Evolutionary conservation across 2,113 vertebrate species (phyloP), one percentile per base, ranked within the genome.

Genomic region (Scytalopus superciliaris): DNA sequence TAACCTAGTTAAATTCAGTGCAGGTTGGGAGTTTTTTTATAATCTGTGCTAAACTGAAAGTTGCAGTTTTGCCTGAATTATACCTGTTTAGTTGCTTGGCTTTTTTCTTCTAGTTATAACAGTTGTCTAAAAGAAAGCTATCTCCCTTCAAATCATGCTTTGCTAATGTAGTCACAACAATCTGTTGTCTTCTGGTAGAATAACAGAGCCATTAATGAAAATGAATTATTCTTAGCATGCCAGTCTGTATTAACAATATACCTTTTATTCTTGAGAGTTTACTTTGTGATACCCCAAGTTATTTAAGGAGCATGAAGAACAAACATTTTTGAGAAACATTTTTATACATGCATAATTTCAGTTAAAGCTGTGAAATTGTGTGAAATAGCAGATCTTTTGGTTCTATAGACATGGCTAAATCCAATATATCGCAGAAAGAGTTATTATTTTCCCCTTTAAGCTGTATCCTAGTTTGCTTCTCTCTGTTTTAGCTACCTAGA

Each of bases 11-110:
- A 89, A 94, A 81, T 8, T 74, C 55, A 57, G 15, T 19, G 27
- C 25, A 42, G 12, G 8, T 42, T 40, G 18, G 35, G 62, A 13
- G 6, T 10, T 28, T 78, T 87, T 82, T 88, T 90, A 35, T 5
- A 17, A 3, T 31, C 10, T 77, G 15, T 50, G 42, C 31, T 70
- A 30, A 73, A 84, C 5, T 50, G 39, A 70, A 87, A 18, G 10
- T n/a, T 84, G 19, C 3, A 8, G 8, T 66, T 76, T 89, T 66
- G 5, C 28, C 40, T 4, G 3, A 76, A 64, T 7, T 52, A 31
- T 40, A 45, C 17, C 40, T 52, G 7, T n/a, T 63, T 45, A 5
- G 0, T 68, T 52, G 2, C 3, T 17, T 64, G 27, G 1, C 3
- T 40, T 69, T 53, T 63, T 60, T 19, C 16, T 90, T 7, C 37